phyloP scores from a whole-genome alignment of 2,888 invertebrate genomes.

The Ditula angustiorana region DNA sequence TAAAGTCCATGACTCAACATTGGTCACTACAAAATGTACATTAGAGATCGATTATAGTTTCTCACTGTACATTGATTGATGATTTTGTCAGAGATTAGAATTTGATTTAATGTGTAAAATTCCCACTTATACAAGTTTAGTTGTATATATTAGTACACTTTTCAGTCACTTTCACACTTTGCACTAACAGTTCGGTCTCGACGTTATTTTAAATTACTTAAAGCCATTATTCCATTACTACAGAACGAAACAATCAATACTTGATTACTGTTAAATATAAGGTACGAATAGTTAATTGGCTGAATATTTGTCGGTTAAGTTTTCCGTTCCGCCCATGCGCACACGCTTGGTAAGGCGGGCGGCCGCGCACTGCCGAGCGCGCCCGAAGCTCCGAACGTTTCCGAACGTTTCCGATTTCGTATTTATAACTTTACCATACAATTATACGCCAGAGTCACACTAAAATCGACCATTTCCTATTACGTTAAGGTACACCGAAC shows the following conservation, averaged over 20 bases:
- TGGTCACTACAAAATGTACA: not conserved
- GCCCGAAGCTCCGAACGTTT: constrained; percentile 57
- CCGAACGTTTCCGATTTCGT: constrained; percentile 72
- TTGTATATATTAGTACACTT: not conserved
- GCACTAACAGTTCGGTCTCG: not conserved
- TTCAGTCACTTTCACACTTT: constrained; percentile 8
- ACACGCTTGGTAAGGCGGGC: constrained; percentile 76
- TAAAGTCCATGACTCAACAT: constrained; percentile 11
- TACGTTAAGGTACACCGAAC: constrained; percentile 37
- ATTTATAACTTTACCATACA: constrained; percentile 73
- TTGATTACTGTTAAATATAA: not conserved
- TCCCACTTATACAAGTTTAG: not conserved
- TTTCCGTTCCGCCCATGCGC: constrained; percentile 65
- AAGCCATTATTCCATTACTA: not conserved
- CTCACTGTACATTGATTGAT: not conserved
- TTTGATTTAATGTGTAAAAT: not conserved
- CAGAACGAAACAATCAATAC: not conserved
- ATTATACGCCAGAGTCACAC: constrained; percentile 49
- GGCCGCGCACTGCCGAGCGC: constrained; percentile 65
- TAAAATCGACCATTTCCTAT: constrained; percentile 38
- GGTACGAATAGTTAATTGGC: not conserved
- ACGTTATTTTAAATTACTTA: not conserved
- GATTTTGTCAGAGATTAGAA: not conserved
- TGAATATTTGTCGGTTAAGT: not conserved
- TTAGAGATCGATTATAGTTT: not conserved